phyloP scores from a whole-genome alignment of 2,888 invertebrate species.

The Balanococcus diminutus region DNA sequence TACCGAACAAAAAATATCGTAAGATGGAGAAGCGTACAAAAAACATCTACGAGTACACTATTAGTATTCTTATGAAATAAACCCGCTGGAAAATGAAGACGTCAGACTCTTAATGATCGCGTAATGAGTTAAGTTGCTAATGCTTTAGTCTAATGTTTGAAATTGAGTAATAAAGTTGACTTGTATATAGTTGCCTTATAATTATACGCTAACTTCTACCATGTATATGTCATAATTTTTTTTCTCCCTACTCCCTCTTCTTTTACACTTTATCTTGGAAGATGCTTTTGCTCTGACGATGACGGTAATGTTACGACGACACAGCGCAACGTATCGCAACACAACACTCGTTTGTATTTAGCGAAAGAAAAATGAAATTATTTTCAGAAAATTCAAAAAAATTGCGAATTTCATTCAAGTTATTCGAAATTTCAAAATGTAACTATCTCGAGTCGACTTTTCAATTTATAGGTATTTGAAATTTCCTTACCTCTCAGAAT shows the following conservation, averaged over 20 bases:
- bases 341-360: too few species aligned
- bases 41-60: background rate
- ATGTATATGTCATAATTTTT: constrained; percentile 33
- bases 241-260: background rate
- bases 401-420: too few species aligned
- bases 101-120: constrained; percentile 39
- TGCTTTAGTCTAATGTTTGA: constrained; percentile 33
- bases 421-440: too few species aligned
- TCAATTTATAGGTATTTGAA: too few species aligned
- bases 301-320: background rate
- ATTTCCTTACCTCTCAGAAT: too few species aligned
- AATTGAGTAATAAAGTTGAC: constrained; percentile 41
- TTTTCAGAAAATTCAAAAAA: too few species aligned
- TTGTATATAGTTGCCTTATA: constrained; percentile 1
- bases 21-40: background rate
- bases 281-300: background rate
- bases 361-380: too few species aligned
- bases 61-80: constrained; percentile 26
- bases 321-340: background rate
- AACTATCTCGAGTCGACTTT: too few species aligned
- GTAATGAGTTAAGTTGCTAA: constrained; percentile 49
- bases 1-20: background rate
- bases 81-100: constrained; percentile 40
- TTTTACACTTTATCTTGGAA: background rate
- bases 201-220: constrained; percentile 39